Percentiles rank a stretch among this genome's conserved stretches.
phyloP scores from a whole-genome alignment of 2,888 invertebrate species.

The Crossocerus cetratus region DNA sequence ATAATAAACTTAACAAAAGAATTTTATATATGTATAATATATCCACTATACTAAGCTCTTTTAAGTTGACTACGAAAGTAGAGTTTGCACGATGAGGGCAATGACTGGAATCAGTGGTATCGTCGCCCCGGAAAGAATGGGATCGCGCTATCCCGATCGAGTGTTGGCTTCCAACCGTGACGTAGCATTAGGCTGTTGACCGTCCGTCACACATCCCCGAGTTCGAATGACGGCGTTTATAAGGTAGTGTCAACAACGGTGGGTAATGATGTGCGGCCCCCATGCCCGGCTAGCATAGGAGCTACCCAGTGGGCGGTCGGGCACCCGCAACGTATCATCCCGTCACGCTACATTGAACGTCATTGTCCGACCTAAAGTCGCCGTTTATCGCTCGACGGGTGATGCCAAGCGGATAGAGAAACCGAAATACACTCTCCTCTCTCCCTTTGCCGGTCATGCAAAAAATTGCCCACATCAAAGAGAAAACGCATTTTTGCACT shows the following conservation, averaged over 20 bases:
- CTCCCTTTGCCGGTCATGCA: constrained; percentile 20
- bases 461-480: constrained; percentile 27
- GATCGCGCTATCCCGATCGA: constrained; percentile 51
- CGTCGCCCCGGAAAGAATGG: constrained; percentile 24
- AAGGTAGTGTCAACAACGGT: constrained; percentile 71
- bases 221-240: constrained; percentile 69
- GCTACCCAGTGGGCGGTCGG: constrained; percentile 62
- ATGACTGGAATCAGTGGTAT: constrained; percentile 11
- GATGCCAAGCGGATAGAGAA: constrained; percentile 48
- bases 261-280: constrained; percentile 72
- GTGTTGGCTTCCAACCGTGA: constrained; percentile 58
- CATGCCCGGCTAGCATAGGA: constrained; percentile 55
- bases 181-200: constrained; percentile 63
- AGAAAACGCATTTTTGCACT: constrained; percentile 1
- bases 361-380: constrained; percentile 69
- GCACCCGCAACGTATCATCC: constrained; percentile 70
- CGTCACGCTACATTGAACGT: constrained; percentile 73
- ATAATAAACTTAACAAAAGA: too few relatives aligned
- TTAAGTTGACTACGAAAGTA: not conserved
- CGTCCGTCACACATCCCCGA: constrained; percentile 68
- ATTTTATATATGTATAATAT: not conserved
- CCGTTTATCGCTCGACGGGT: constrained; percentile 69
- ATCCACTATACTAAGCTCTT: not conserved
- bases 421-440: constrained; percentile 30
- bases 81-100: constrained; percentile 6